phyloP scores from a whole-genome alignment of 2,113 vertebrate species.

The Notothenia rossii region DNA sequence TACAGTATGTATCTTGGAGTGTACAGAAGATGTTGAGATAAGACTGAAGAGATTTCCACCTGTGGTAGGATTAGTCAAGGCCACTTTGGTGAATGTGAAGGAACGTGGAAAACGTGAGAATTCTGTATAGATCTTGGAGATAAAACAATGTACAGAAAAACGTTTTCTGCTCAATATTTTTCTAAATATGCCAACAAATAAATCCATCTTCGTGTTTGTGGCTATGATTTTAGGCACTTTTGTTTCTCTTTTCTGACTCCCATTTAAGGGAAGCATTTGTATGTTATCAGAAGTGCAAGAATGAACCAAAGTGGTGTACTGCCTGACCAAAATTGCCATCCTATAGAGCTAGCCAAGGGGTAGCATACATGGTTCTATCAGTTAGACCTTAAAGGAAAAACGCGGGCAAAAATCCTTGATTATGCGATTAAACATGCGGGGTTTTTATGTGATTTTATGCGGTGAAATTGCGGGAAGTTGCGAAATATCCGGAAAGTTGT shows the following conservation, averaged over 20 bases:
- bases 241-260: too few relatives aligned
- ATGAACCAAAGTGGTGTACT: not conserved
- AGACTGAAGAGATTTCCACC: slow-evolving; percentile 12
- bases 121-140: too few relatives aligned
- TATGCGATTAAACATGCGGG: too few relatives aligned
- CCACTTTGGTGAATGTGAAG: not conserved
- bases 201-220: not conserved
- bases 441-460: too few relatives aligned
- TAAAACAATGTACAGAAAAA: too few relatives aligned
- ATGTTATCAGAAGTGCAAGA: not conserved
- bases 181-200: not conserved
- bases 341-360: not conserved
- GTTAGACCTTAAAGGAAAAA: too few relatives aligned
- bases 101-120: too few relatives aligned
- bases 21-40: slow-evolving; percentile 9
- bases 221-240: not conserved
- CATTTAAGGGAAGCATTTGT: not conserved
- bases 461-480: too few relatives aligned
- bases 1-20: not conserved
- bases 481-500: too few relatives aligned
- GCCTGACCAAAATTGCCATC: too few relatives aligned
- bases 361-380: not conserved
- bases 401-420: too few relatives aligned
- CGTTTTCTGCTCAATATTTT: too few relatives aligned
- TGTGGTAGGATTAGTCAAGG: slow-evolving; percentile 29